Conservation (phyloP, 1,140 invertebrate genomes). For the Sesamia nonagrioides region DNA sequence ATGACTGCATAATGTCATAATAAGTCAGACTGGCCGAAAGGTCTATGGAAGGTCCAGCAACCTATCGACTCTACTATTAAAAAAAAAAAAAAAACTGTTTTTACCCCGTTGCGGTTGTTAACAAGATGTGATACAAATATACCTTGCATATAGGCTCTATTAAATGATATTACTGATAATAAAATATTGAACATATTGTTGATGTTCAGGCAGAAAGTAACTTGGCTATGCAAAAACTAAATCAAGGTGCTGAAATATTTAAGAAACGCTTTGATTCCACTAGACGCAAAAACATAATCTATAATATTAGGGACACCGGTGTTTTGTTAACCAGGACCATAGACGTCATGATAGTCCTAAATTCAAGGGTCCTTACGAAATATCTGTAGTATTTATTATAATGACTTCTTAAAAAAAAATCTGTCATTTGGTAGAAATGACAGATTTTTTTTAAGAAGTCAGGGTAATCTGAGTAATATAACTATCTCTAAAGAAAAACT, state of each 20-base stretch:
- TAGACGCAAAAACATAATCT: neutral
- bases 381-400: too few relatives aligned
- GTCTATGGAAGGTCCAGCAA: conserved; percentile 1
- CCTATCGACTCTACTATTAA: neutral
- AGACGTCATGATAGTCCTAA: conserved; percentile 60
- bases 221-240: neutral
- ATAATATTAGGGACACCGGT: neutral
- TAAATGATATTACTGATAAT: neutral
- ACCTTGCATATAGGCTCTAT: neutral
- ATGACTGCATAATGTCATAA: neutral
- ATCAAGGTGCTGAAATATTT: neutral
- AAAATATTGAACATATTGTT: neutral
- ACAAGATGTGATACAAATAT: neutral
- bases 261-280: neutral
- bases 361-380: conserved; percentile 68
- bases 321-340: conserved; percentile 56
- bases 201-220: neutral
- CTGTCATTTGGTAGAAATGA: too few relatives aligned
- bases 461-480: conserved; percentile 55
- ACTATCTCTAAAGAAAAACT: conserved; percentile 65
- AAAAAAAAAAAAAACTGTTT: neutral
- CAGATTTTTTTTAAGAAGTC: conserved; percentile 52
- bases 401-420: conserved; percentile 52
- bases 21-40: conserved; percentile 6
- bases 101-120: neutral